Conservation (phyloP, 92 coral and sea anemone species). For the Actinostola sp. region DNA sequence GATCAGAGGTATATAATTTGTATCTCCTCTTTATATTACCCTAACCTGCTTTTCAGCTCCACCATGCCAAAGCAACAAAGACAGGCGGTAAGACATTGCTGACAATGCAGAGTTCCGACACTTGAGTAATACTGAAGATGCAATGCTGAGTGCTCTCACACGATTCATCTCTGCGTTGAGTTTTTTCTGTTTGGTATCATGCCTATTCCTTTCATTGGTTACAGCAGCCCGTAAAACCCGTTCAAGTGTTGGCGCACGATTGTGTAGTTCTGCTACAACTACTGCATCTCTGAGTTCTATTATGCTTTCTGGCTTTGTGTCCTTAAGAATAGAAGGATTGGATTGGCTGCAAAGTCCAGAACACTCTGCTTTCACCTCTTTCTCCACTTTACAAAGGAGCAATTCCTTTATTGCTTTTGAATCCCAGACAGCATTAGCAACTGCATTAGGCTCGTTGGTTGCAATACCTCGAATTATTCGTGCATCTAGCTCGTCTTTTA, state of each 20-base stretch:
- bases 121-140: conserved; percentile 44
- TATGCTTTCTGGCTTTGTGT: conserved; percentile 21
- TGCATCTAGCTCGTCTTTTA: conserved; percentile 23
- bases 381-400: conserved; percentile 19
- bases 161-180: not conserved
- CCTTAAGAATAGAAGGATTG: conserved; percentile 20
- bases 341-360: conserved; percentile 18
- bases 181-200: too few species aligned
- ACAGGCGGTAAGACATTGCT: conserved; percentile 53
- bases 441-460: conserved; percentile 9
- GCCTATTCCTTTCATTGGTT: not conserved
- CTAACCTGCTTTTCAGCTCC: conserved; percentile 60
- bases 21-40: too few species aligned
- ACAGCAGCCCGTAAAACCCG: conserved; percentile 26
- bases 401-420: not conserved
- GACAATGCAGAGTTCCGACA: conserved; percentile 53
- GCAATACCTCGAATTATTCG: conserved; percentile 28
- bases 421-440: conserved; percentile 12
- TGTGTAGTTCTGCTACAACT: conserved; percentile 20
- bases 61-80: conserved; percentile 74
- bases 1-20: too few species aligned
- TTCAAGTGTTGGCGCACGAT: conserved; percentile 30
- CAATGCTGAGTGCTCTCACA: conserved; percentile 37
- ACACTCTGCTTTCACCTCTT: conserved; percentile 26
- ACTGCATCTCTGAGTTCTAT: conserved; percentile 4